Evolutionary conservation across 1,140 invertebrate genomes (phyloP).

Genomic region (Agrypnia vestita): DNA sequence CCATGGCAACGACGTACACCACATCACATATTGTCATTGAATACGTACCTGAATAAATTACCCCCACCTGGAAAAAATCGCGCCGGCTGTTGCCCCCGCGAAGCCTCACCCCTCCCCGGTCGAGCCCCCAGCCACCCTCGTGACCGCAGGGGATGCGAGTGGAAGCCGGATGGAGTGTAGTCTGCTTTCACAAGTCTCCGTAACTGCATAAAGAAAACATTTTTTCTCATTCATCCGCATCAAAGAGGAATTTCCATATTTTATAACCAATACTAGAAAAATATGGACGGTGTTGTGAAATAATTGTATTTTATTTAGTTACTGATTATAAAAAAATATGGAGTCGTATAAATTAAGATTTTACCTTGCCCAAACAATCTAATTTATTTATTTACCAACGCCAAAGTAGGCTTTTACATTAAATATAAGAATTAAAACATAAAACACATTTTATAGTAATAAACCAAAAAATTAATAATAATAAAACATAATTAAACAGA

Average conservation of each 20-base stretch:
- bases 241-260: not conserved
- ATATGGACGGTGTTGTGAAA: too few species aligned
- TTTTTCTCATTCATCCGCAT: not conserved
- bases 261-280: too few species aligned
- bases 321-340: too few species aligned
- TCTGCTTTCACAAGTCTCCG: constrained; percentile 2
- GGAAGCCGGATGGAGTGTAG: constrained; percentile 21
- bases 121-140: not conserved
- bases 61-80: constrained; percentile 54
- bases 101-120: not conserved
- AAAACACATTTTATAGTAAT: too few species aligned
- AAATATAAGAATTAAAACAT: too few species aligned
- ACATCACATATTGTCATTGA: constrained; percentile 61
- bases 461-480: too few species aligned
- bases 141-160: constrained; percentile 18
- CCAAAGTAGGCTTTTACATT: too few species aligned
- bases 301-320: too few species aligned
- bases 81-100: constrained; percentile 36
- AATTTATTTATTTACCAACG: too few species aligned
- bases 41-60: constrained; percentile 61
- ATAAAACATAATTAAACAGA: too few species aligned
- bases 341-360: too few species aligned
- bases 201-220: constrained; percentile 4
- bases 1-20: constrained; percentile 58
- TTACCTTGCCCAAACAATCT: too few species aligned